phyloP scores from a whole-genome alignment of 2,797 vertebrate species.

The Sebastes minor region DNA sequence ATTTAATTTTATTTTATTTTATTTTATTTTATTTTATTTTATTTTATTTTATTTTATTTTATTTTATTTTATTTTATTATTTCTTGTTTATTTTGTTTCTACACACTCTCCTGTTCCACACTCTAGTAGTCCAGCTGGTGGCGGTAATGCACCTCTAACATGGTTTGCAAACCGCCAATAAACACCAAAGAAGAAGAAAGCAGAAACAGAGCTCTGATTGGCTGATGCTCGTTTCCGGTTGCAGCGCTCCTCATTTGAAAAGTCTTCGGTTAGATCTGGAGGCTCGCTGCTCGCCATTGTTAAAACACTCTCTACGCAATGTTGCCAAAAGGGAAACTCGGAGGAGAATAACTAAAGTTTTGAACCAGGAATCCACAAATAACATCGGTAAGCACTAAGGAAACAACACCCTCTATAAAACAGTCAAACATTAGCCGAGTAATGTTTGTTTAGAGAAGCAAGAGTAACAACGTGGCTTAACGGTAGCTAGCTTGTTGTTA shows the following conservation, averaged over 20 bases:
- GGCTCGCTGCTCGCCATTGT: constrained; percentile 31
- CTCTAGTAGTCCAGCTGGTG: no score
- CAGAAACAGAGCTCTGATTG: constrained; percentile 54
- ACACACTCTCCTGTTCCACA: no score
- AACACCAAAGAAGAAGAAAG: no score
- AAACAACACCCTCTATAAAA: rapidly evolving
- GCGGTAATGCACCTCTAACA: no score
- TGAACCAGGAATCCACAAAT: rapidly evolving
- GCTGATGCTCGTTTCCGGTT: constrained; percentile 55
- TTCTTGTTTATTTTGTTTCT: no score
- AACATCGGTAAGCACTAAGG: constrained; percentile 31
- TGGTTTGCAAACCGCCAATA: no score
- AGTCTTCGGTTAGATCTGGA: constrained; percentile 30
- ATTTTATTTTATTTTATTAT: no score
- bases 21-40: rapidly evolving
- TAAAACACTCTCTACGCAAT: constrained; percentile 19
- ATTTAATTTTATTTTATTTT: no score
- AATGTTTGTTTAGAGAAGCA: rapidly evolving
- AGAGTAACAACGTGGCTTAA: no score
- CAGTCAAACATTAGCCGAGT: neutral
- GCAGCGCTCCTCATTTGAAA: constrained; percentile 61
- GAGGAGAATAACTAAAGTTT: neutral
- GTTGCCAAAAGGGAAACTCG: neutral
- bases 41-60: no score
- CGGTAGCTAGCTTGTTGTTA: constrained; percentile 5